Base-by-base conservation (phyloP, 2,113 vertebrate species). In the Platichthys stellatus region DNA sequence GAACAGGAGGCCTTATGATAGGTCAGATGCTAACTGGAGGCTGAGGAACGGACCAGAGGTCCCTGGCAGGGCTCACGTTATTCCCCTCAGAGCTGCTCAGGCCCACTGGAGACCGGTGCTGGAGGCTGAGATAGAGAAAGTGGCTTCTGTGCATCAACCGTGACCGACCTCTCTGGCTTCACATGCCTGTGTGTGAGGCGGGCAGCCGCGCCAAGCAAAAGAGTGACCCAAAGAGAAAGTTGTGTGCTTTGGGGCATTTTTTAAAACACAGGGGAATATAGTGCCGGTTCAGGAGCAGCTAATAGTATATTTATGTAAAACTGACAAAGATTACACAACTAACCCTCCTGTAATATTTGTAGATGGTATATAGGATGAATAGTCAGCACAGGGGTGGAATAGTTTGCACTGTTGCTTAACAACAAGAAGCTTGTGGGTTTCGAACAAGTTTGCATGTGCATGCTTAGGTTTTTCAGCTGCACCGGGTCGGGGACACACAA, bases 91-190 rank as follows among this genome's bases (percentile, higher is more conserved):
- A 80, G 72, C 67, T 73, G 74, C 68, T 78, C 64, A 61, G 71
- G 81, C 80, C 85, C 89, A 86, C 85, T 85, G 68, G 86, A 88
- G 90, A 90, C 78, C 82, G 64, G 65, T 15, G 80, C 76, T 74
- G 77, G 75, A 90, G 89, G 81, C 81, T 59, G 54, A 40, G 58
- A 80, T 57, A 85, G 84, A 92, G 92, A 94, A 94, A 92, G 90
- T 92, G 78, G 76, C 86, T 93, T 93, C 92, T 95, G 94, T 94
- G 83, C 84, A 80, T 81, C 63, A 53, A 72, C 69, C 63, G 49
- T 83, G 63, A 70, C 86, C 83, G 69, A 72, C 76, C 65, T 86
- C 71, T 83, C 76, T 64, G 56, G 76, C 83, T 75, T 67, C 76
- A 78, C 79, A 87, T 74, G 75, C 65, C 71, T 85, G 86, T 15